These are phyloP conservation scores for Acanthisitta chloris DNA, from an alignment of 2,113 vertebrate genomes.

Conservation along the genomic window DNA sequence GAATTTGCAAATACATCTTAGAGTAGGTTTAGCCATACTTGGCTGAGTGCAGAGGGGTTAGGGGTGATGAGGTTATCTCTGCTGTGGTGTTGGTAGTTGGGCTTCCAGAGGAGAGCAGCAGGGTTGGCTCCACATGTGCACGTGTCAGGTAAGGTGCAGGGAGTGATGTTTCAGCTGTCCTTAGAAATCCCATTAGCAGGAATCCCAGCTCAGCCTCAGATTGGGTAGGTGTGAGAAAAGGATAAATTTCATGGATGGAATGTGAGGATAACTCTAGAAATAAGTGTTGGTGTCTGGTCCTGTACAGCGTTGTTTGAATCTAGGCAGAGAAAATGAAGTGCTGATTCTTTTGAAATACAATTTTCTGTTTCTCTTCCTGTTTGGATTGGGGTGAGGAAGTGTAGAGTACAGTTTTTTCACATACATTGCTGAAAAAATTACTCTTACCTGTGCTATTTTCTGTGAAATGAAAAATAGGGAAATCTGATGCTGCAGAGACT, in stretches of 20 bases:
- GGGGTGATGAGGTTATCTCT: background rate
- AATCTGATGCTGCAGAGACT: background rate
- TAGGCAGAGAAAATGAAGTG: background rate
- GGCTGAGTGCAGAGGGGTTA: background rate
- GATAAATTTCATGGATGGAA: background rate
- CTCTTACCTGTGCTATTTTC: background rate
- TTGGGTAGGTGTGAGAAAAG: background rate
- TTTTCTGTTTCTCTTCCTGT: background rate
- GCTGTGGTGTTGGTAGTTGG: background rate
- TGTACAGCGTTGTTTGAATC: background rate
- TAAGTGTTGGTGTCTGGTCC: background rate
- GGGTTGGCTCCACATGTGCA: background rate
- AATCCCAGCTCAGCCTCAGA: background rate
- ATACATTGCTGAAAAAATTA: background rate
- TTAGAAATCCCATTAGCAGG: background rate
- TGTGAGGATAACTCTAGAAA: background rate
- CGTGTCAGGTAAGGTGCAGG: background rate
- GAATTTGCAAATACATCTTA: background rate
- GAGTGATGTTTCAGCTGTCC: background rate
- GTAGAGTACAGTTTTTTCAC: background rate
- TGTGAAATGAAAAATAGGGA: background rate
- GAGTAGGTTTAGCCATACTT: background rate
- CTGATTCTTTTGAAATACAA: background rate
- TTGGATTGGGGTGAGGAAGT: background rate
- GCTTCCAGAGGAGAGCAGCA: background rate